phyloP scores from a whole-genome alignment of 2,797 vertebrate genomes.

The Mycteria americana region DNA sequence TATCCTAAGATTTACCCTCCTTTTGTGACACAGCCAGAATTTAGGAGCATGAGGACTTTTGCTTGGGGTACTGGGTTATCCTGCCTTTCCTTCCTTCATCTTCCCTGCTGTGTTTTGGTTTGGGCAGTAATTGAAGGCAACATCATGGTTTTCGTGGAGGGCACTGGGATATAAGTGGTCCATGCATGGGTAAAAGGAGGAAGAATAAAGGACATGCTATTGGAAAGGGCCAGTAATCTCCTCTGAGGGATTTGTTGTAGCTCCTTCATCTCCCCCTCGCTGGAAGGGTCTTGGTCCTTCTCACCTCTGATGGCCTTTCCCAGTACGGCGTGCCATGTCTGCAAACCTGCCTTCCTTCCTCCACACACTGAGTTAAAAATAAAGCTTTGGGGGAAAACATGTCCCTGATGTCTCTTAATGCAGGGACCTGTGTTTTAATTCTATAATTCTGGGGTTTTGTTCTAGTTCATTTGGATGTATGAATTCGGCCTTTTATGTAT shows the following conservation, averaged over 20 bases:
- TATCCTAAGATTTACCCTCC: background rate
- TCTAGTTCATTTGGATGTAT: background rate
- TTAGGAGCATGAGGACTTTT: background rate
- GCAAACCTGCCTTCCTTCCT: background rate
- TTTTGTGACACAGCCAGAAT: background rate
- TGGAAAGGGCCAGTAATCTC: background rate
- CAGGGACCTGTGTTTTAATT: background rate
- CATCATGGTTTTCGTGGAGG: background rate
- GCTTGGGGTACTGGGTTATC: background rate
- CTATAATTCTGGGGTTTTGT: background rate
- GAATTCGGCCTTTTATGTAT: background rate
- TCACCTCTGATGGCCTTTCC: background rate
- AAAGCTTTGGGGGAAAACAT: rapidly evolving
- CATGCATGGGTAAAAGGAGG: background rate
- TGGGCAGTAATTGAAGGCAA: background rate
- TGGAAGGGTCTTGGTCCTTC: background rate
- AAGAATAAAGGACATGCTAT: background rate
- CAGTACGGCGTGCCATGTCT: background rate
- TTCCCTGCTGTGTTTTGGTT: background rate
- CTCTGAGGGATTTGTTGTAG: background rate
- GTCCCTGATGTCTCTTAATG: background rate
- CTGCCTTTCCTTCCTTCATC: background rate
- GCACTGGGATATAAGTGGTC: background rate
- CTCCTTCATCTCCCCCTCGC: background rate
- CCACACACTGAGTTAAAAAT: background rate